Percentiles rank a stretch among this genome's conserved stretches.
These are phyloP conservation scores for Vulpes ferrilata DNA, from an alignment of 2,113 vertebrate species.

Conservation along the genomic window DNA sequence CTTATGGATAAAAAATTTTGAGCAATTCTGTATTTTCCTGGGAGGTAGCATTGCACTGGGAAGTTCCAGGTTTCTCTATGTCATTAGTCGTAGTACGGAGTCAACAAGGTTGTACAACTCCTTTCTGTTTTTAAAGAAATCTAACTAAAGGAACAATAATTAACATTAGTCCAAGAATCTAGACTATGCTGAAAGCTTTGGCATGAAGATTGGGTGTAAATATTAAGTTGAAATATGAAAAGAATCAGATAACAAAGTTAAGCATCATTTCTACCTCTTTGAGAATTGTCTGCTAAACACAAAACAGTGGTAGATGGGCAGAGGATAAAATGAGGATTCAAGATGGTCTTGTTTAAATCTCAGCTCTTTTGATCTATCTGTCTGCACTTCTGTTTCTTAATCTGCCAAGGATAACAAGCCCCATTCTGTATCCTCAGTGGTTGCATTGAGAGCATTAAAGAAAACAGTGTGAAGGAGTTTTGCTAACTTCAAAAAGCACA, in stretches of 20 bases:
- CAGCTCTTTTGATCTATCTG: neutral
- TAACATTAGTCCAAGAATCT: neutral
- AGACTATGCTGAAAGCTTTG: neutral
- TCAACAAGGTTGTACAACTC: neutral
- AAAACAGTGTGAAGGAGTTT: neutral
- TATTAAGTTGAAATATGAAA: conserved; percentile 8
- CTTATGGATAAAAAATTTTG: neutral
- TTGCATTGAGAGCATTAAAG: neutral
- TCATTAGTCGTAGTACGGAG: neutral
- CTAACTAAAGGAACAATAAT: neutral
- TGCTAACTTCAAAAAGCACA: neutral
- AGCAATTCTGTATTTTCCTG: neutral
- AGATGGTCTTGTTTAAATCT: neutral
- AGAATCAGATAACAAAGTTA: conserved; percentile 2
- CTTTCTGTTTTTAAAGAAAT: neutral
- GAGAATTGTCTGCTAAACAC: neutral
- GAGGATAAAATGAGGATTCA: neutral
- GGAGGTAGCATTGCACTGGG: neutral
- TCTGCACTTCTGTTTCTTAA: neutral
- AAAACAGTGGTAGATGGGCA: neutral
- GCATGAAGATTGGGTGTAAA: neutral
- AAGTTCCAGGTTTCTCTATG: neutral
- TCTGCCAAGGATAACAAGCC: neutral
- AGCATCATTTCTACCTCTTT: neutral
- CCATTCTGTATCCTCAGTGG: neutral